Evolutionary conservation across 2,797 vertebrate species (phyloP).

Genomic region (Caiman crocodilus): DNA sequence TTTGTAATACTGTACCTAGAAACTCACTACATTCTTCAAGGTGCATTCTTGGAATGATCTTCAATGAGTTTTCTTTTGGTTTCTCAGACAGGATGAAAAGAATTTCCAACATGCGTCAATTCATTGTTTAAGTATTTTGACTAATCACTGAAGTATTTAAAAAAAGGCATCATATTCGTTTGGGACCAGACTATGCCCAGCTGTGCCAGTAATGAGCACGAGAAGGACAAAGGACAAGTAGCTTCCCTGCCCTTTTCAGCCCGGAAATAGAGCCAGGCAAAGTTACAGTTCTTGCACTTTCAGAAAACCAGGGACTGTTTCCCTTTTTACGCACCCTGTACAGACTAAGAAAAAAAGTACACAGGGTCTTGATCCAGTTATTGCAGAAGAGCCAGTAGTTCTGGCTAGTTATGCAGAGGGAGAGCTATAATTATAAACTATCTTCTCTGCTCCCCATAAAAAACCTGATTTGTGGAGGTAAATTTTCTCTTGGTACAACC

Average conservation of each 20-base stretch:
- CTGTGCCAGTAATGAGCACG: conserved; percentile 32
- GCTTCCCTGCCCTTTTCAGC: neutral
- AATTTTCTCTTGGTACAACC: neutral
- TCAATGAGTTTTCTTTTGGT: conserved; percentile 57
- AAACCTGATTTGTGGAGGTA: conserved; percentile 37
- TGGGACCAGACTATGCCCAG: conserved; percentile 31
- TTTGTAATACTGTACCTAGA: conserved; percentile 37
- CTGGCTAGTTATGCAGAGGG: neutral
- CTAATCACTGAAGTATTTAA: conserved; percentile 67
- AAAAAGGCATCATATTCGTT: conserved; percentile 23
- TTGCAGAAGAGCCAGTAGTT: neutral
- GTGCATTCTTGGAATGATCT: conserved; percentile 66
- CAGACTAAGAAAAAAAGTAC: neutral
- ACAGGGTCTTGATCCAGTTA: neutral
- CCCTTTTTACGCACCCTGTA: neutral
- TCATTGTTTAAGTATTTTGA: conserved; percentile 79
- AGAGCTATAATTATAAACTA: neutral
- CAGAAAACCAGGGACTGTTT: neutral
- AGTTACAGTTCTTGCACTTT: neutral
- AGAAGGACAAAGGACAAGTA: neutral
- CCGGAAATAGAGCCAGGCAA: neutral
- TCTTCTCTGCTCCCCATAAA: conserved; percentile 32
- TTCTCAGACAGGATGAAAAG: conserved; percentile 78
- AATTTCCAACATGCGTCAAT: conserved; percentile 73
- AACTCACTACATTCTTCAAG: conserved; percentile 67